Evolutionary conservation across 2,113 vertebrate genomes (phyloP), one percentile per base, ranked within the genome.

Genomic region (Trogon surrucura): DNA sequence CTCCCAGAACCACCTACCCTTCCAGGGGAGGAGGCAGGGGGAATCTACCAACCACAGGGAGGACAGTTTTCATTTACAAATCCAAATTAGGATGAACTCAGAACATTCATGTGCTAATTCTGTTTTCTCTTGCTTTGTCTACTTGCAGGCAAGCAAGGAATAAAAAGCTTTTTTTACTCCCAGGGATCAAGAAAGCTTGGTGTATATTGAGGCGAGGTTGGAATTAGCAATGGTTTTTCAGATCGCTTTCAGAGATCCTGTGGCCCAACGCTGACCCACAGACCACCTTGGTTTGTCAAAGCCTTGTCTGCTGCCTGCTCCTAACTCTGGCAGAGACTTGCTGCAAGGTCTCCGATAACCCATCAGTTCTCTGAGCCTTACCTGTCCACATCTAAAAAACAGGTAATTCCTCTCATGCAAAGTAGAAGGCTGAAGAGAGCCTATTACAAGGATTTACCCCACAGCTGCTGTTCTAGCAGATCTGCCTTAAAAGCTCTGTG

Each of bases 1-100:
- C 92, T 94, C 89, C 86, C 91, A 92, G 93, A 95, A 97, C 81
- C 91, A 91, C 91, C 93, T 96, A 50, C 61, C 95, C 95, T 96
- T 95, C 94, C 45, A n/a, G 94, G 85, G 91, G 94, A 93, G 91
- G 91, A 96, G 94, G 94, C 86, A 90, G 50, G 70, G 78, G 65
- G 94, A 96, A 93, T 92, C 94, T 91, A 96, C 96, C 95, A 96
- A 91, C 83, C 69, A 92, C 80, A 92, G 93, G 80, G 91, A 96
- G 32, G 47, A 84, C 44, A 95, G 70, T 84, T 95, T 92, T 93
- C 61, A 92, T 53, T 94, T 91, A 79, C 91, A 95, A 91, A 92
- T 81, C 95, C 78, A 92, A 92, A 95, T 92, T 72, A 89, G 84
- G 86, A 95, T 56, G 80, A 96, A 91, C 57, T 79, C 60, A 56